Base-by-base conservation (phyloP, 1,140 invertebrate genomes). In the Idris sp. region DNA sequence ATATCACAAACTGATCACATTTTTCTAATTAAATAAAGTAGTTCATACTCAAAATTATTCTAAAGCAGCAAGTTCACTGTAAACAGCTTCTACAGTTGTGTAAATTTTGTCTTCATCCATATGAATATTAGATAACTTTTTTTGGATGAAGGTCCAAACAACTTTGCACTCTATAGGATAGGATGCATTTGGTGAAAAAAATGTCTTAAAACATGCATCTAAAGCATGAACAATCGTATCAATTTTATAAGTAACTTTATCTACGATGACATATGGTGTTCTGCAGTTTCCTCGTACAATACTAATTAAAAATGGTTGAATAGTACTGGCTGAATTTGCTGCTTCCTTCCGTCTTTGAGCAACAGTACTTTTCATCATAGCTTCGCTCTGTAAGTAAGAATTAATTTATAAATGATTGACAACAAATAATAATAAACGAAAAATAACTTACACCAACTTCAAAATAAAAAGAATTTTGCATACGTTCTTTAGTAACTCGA, bases 181-280 rank as follows among this genome's bases (percentile, higher is more conserved):
- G 6, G 25, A 6, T 13, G 59, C 35, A 9, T 48, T 4, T 11
- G 56, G 25, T 16, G 51, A 16, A 61, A 74, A 74, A 38, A 53
- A 74, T 48, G 61, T 8, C 44, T 74, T 67, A 16, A 67, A 74
- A 10, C 71, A 74, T 19, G 26, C 9, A 26, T 74, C 58, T n/a
- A 74, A 30, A 0, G 30, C 71, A 22, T 54, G 8, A 22, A 54
- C 14, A 19, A 65, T 25, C 15, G 49, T 54, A 18, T 56, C 61
- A 10, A 11, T 14, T 31, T 33, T 44, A 26, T 65, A 65, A 13
- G 51, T 46, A 4, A 31, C 54, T 15, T 40, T 18, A 43, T 65
- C 31, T 33, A 65, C 22, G 13, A 46, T 8, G 6, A 65, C 25
- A 31, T 65, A 65, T 28, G 25, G 8, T 9, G n/a, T 2, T 9